phyloP scores from a whole-genome alignment of 2,888 invertebrate species.

The Caradrina clavipalpis region DNA sequence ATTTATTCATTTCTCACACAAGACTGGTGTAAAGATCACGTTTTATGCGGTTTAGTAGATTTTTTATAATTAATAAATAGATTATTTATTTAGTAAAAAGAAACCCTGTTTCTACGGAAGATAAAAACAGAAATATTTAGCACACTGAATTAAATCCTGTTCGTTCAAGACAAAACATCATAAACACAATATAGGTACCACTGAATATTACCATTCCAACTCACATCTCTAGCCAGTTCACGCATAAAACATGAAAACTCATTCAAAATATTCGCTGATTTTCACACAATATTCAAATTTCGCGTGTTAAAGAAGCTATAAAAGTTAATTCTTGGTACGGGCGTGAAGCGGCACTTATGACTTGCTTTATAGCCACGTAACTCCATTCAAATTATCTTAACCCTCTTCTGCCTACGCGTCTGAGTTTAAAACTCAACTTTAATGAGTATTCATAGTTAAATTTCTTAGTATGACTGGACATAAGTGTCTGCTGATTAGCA shows the following conservation, averaged over 20 bases:
- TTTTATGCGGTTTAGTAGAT: neutral
- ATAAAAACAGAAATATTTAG: neutral
- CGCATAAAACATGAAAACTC: constrained; percentile 52
- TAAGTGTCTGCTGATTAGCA: constrained; percentile 64
- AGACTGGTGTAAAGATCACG: constrained; percentile 11
- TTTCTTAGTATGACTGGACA: constrained; percentile 66
- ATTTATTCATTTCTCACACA: constrained; percentile 30
- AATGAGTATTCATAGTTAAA: constrained; percentile 71
- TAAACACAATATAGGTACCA: constrained; percentile 36
- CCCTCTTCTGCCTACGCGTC: constrained; percentile 56
- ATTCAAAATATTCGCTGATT: constrained; percentile 66
- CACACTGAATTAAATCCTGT: neutral
- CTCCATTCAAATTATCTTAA: constrained; percentile 74
- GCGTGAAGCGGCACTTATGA: constrained; percentile 78
- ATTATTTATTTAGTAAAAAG: neutral
- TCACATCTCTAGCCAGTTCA: constrained; percentile 43
- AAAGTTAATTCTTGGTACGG: constrained; percentile 75
- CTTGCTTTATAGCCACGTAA: constrained; percentile 66
- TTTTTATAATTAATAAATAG: constrained; percentile 22
- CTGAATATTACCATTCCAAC: constrained; percentile 37
- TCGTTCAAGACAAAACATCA: neutral
- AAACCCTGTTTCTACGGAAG: too few species aligned
- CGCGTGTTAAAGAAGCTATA: constrained; percentile 79
- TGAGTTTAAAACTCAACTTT: constrained; percentile 62
- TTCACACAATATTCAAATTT: constrained; percentile 79